Conservation (phyloP, 2,888 invertebrate genomes). For the Ectobius pallidus region DNA sequence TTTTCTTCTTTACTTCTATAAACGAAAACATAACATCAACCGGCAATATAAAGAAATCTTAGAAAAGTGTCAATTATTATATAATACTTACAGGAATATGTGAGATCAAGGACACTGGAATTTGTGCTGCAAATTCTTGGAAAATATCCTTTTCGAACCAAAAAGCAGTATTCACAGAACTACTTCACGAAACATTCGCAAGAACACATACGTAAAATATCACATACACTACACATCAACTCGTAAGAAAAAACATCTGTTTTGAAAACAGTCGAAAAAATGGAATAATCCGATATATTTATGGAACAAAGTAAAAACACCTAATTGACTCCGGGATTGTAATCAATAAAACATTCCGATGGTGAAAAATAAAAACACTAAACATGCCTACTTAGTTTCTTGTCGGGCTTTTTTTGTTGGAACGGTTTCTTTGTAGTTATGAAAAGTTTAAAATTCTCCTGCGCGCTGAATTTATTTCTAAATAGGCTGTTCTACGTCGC, state of each 20-base stretch:
- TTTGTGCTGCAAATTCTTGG: neutral
- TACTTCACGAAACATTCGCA: neutral
- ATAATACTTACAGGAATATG: neutral
- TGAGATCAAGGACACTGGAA: constrained; percentile 17
- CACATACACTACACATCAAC: neutral
- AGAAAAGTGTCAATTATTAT: no score
- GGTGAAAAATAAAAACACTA: neutral
- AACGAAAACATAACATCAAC: no score
- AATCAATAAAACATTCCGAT: constrained; percentile 2
- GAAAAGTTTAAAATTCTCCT: constrained; percentile 3
- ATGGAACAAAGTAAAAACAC: constrained; percentile 10
- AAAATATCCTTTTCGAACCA: constrained; percentile 5
- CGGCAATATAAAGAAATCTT: no score
- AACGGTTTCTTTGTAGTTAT: neutral
- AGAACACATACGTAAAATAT: neutral
- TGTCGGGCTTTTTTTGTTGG: neutral
- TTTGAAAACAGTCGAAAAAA: neutral
- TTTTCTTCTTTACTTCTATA: no score
- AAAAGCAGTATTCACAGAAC: constrained; percentile 6
- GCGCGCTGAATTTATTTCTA: constrained; percentile 25
- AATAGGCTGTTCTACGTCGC: constrained; percentile 26
- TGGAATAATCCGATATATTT: constrained; percentile 19
- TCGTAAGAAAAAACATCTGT: neutral
- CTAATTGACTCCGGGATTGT: neutral
- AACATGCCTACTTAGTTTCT: neutral